A percentile compares a stretch with the other conserved stretches of the same genome.
These are phyloP conservation scores for Torymus auratus DNA, from an alignment of 2,888 invertebrate genomes.

Conservation along the genomic window DNA sequence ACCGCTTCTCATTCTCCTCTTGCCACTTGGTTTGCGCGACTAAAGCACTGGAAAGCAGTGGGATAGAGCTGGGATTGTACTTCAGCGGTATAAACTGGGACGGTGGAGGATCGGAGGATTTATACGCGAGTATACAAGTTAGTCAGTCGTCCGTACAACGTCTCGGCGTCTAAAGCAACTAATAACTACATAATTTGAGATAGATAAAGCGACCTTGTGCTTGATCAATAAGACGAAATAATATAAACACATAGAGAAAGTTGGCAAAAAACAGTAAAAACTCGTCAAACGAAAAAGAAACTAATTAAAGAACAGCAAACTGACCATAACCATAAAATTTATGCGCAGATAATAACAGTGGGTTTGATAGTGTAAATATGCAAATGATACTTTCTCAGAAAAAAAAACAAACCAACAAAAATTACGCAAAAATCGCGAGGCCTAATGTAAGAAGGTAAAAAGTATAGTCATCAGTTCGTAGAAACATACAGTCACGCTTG, in stretches of 20 bases:
- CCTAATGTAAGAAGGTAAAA: slow-evolving; percentile 7
- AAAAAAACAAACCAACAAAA: slow-evolving; percentile 22
- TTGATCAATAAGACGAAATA: slow-evolving; percentile 43
- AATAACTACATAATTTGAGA: slow-evolving; percentile 47
- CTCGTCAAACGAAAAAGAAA: slow-evolving; percentile 25
- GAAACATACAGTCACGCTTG: slow-evolving; percentile 33
- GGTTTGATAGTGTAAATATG: slow-evolving; percentile 14
- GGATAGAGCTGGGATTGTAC: slow-evolving; percentile 49
- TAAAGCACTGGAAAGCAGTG: slow-evolving; percentile 58
- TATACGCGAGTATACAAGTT: slow-evolving; percentile 49
- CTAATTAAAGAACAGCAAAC: slow-evolving; percentile 38
- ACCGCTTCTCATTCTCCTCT: slow-evolving; percentile 49
- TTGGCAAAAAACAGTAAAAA: slow-evolving; percentile 38
- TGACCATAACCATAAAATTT: slow-evolving; percentile 41
- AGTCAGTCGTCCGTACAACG: slow-evolving; percentile 46
- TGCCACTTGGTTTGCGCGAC: slow-evolving; percentile 54
- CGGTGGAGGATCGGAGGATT: slow-evolving; percentile 35
- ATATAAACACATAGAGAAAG: slow-evolving; percentile 31
- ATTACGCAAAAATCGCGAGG: not conserved
- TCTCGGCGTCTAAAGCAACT: slow-evolving; percentile 56
- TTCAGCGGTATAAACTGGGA: slow-evolving; percentile 39
- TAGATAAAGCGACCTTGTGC: slow-evolving; percentile 60
- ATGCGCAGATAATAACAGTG: slow-evolving; percentile 30
- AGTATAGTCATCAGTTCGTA: not conserved
- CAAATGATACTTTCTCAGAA: slow-evolving; percentile 1